A percentile compares a stretch with the other conserved stretches of the same genome.
phyloP scores from a whole-genome alignment of 1,140 invertebrate genomes.

The Danaus melanippus region DNA sequence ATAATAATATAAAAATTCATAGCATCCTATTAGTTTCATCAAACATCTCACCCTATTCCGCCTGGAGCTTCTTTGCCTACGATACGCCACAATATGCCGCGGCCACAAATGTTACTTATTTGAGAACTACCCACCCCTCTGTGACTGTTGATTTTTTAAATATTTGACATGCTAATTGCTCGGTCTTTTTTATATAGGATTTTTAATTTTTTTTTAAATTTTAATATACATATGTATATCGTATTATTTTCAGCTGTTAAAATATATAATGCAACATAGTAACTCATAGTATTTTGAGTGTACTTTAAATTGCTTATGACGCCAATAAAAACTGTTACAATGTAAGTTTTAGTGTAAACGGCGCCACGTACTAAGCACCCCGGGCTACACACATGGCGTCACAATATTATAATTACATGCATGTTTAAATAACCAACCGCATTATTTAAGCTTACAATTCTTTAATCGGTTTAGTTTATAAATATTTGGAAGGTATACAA shows the following conservation, averaged over 20 bases:
- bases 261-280: too few species aligned
- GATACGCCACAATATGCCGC: conserved; percentile 44
- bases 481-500: too few species aligned
- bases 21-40: too few species aligned
- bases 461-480: conserved; percentile 53
- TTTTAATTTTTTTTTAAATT: too few species aligned
- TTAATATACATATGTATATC: too few species aligned
- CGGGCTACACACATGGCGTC: conserved; percentile 49
- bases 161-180: too few species aligned
- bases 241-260: too few species aligned
- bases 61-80: too few species aligned
- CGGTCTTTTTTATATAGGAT: too few species aligned
- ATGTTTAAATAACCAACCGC: conserved; percentile 61
- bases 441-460: conserved; percentile 46
- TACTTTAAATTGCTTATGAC: conserved; percentile 19
- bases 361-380: conserved; percentile 28
- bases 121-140: neutral
- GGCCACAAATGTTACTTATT: conserved; percentile 33
- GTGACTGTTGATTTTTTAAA: too few species aligned
- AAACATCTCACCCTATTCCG: too few species aligned
- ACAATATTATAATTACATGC: conserved; percentile 59
- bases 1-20: neutral
- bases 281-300: too few species aligned
- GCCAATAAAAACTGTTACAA: conserved; percentile 56
- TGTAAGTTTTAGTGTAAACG: conserved; percentile 30